Base-by-base conservation (phyloP, 2,888 invertebrate genomes). In the Lycaena phlaeas region DNA sequence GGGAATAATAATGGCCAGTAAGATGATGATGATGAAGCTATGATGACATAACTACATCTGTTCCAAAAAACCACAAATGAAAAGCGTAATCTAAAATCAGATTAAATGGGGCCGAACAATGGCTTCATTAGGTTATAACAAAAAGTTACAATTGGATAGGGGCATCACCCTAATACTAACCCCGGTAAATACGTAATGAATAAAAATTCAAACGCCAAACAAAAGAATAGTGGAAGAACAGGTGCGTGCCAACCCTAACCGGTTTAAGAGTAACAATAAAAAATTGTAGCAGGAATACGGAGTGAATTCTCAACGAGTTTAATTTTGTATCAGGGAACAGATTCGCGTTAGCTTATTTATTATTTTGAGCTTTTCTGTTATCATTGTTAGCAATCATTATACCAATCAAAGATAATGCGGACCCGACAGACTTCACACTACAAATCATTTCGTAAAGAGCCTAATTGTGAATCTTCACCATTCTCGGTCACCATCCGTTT, bases 121-220 rank as follows among this genome's bases (percentile, higher is more conserved):
- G 69, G 78, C 66, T 78, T 79, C 79, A 75, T 81, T 81, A 76
- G 69, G 68, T 65, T 59, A 53, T 56, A 59, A 74, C 64, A 61
- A 67, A 42, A 52, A 50, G 59, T 59, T 22, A 52, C 60, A 54
- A 58, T 54, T 56, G 50, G 61, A 36, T 3, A 25, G 36, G 36
- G 26, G 22, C 22, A 25, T 18, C 36, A 25, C 12, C 36, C 57
- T 54, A 53, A 53, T 54, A 50, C 34, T 5, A 14, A 55, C 43
- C 46, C 50, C 39, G 42, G 51, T 45, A 59, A 64, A 68, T 71
- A 64, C 69, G 66, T 62, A 63, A 62, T 60, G 61, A 68, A 64
- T 66, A 71, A 73, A 76, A 76, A 78, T 75, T 69, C 66, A 72
- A 70, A 72, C 48, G 53, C 53, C 46, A 46, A 55, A 55, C 59